Conservation (phyloP, 2,888 invertebrate genomes). For the Oscheius sp. region DNA sequence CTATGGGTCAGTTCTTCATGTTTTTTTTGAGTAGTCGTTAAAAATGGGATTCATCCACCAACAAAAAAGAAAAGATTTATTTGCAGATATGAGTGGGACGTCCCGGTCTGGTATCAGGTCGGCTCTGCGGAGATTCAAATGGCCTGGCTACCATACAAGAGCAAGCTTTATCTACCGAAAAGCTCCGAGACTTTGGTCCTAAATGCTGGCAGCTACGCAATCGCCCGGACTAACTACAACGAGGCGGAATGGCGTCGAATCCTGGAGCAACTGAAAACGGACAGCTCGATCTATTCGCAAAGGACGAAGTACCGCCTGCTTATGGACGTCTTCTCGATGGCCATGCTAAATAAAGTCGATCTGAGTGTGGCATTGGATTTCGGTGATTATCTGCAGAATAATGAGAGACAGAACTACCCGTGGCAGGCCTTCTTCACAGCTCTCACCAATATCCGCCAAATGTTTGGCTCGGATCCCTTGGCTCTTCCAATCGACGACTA, state of each 20-base stretch:
- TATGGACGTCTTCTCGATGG: slow-evolving; percentile 16
- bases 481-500: neutral
- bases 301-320: slow-evolving; percentile 6
- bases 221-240: slow-evolving; percentile 20
- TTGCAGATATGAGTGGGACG: slow-evolving; percentile 54
- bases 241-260: slow-evolving; percentile 18
- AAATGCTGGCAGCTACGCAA: slow-evolving; percentile 32
- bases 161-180: neutral
- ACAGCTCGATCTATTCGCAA: neutral
- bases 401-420: neutral
- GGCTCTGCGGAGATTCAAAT: slow-evolving; percentile 75
- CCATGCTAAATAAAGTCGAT: neutral
- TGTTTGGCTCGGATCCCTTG: neutral
- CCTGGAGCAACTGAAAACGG: neutral
- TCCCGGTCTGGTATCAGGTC: slow-evolving; percentile 74
- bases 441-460: neutral
- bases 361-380: neutral
- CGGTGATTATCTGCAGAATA: neutral
- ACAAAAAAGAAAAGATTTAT: neutral
- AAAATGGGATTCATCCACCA: too few relatives aligned
- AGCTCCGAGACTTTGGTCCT: slow-evolving; percentile 11
- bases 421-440: slow-evolving; percentile 5
- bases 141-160: slow-evolving; percentile 4
- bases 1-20: slow-evolving; percentile 39
- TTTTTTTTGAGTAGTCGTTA: too few relatives aligned